phyloP scores from a whole-genome alignment of 1,140 invertebrate genomes.

The Scaptomyza hsui region DNA sequence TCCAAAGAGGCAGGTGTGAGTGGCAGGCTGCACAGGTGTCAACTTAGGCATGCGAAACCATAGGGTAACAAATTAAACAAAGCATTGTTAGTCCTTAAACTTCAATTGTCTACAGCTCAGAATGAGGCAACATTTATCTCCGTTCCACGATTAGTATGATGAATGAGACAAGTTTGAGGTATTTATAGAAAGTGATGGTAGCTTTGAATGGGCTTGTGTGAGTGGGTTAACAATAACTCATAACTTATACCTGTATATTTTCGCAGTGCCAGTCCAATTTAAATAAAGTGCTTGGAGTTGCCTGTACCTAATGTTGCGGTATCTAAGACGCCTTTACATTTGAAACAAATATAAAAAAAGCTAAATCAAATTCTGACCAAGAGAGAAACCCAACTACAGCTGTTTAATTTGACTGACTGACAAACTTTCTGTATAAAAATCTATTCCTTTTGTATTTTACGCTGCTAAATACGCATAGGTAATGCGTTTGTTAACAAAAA shows the following conservation, averaged over 20 bases:
- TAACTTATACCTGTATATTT: conserved; percentile 48
- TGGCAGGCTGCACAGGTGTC: conserved; percentile 9
- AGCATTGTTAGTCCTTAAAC: too few relatives aligned
- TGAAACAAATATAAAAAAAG: too few relatives aligned
- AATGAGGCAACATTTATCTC: conserved; percentile 49
- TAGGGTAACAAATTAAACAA: neutral
- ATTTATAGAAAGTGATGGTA: neutral
- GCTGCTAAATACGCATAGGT: too few relatives aligned
- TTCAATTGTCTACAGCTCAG: neutral
- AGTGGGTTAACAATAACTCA: conserved; percentile 38
- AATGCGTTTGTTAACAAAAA: too few relatives aligned
- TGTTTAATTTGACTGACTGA: too few relatives aligned
- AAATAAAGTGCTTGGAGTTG: neutral
- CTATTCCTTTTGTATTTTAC: too few relatives aligned
- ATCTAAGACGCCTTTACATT: too few relatives aligned
- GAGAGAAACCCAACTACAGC: too few relatives aligned
- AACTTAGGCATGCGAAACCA: neutral
- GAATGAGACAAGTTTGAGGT: conserved; percentile 21
- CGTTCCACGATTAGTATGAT: conserved; percentile 7
- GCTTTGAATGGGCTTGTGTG: too few relatives aligned
- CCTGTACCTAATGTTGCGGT: too few relatives aligned
- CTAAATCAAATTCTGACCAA: too few relatives aligned
- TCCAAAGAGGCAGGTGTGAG: neutral
- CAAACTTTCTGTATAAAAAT: too few relatives aligned
- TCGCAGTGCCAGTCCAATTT: conserved; percentile 3